A percentile compares a stretch with the other conserved stretches of the same genome.
Evolutionary conservation across 2,113 vertebrate genomes (phyloP).

Genomic region (Pachypanchax playfairii): DNA sequence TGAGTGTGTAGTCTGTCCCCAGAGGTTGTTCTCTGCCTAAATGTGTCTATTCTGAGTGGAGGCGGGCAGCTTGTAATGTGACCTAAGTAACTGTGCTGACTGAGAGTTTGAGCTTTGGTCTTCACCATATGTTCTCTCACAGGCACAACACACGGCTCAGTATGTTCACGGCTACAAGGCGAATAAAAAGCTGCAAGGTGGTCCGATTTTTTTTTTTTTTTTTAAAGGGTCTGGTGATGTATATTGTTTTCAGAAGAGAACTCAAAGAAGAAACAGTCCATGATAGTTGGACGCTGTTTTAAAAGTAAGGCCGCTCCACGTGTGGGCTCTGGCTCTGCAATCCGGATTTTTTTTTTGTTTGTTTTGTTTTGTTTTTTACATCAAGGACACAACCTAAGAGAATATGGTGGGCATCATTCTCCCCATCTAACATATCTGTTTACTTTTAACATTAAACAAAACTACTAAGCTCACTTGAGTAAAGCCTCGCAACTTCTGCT

Average conservation of each 20-base stretch:
- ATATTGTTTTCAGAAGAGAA: constrained; percentile 33
- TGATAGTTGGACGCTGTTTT: constrained; percentile 49
- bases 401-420: constrained; percentile 52
- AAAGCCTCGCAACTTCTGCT: constrained; percentile 32
- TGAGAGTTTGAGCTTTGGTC: constrained; percentile 52
- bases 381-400: constrained; percentile 70
- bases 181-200: constrained; percentile 36
- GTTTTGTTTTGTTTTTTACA: constrained; percentile 22
- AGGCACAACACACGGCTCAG: constrained; percentile 36
- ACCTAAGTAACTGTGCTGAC: constrained; percentile 81
- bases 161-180: constrained; percentile 31
- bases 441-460: constrained; percentile 52
- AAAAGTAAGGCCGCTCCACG: constrained; percentile 57
- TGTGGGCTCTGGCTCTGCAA: constrained; percentile 61
- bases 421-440: constrained; percentile 61
- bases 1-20: constrained; percentile 82
- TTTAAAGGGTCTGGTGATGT: constrained; percentile 13
- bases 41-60: constrained; percentile 82
- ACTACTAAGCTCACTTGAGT: constrained; percentile 39
- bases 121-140: constrained; percentile 62
- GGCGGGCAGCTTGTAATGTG: constrained; percentile 82
- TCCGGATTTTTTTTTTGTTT: constrained; percentile 14
- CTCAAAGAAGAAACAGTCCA: background rate
- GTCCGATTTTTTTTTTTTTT: constrained; percentile 1
- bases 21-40: constrained; percentile 82